Evolutionary conservation across 2,888 invertebrate species (phyloP).

Genomic region (Agrenia bidenticulata): DNA sequence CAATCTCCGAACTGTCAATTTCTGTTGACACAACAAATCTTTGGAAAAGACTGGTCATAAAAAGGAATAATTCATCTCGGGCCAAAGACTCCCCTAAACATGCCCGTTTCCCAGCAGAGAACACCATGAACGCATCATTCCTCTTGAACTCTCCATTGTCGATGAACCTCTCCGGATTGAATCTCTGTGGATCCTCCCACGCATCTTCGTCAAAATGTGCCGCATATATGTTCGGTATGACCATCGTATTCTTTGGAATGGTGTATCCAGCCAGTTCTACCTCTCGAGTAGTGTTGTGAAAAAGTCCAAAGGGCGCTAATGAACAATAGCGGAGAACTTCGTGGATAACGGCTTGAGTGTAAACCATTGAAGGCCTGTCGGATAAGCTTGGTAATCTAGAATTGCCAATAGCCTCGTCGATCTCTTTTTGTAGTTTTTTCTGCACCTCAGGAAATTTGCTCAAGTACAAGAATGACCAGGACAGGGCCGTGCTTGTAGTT

Average conservation of each 20-base stretch:
- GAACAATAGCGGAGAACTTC: conserved; percentile 13
- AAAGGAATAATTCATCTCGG: conserved; percentile 28
- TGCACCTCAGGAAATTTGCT: neutral
- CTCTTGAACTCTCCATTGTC: conserved; percentile 14
- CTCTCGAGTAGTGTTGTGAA: conserved; percentile 1
- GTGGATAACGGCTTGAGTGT: conserved; percentile 9
- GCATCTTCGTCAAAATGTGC: conserved; percentile 14
- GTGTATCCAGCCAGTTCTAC: conserved; percentile 2
- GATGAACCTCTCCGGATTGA: conserved; percentile 18
- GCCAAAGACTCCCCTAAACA: conserved; percentile 27
- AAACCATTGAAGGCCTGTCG: conserved; percentile 6
- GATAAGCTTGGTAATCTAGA: neutral
- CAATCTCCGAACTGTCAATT: conserved; percentile 6
- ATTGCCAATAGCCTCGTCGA: conserved; percentile 5
- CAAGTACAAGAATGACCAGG: conserved; percentile 8
- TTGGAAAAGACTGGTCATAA: conserved; percentile 27
- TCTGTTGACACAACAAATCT: conserved; percentile 4
- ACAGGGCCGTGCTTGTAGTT: conserved; percentile 2
- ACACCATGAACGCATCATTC: conserved; percentile 23
- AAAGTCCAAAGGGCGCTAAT: neutral
- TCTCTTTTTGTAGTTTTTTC: conserved; percentile 13
- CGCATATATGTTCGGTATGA: conserved; percentile 16
- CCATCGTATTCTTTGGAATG: conserved; percentile 17
- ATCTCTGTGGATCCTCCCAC: conserved; percentile 17
- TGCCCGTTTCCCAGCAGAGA: conserved; percentile 19